Percentiles rank a stretch among this genome's conserved stretches.
Evolutionary conservation across 2,888 invertebrate species (phyloP).

Genomic region (Trichopria drosophilae): DNA sequence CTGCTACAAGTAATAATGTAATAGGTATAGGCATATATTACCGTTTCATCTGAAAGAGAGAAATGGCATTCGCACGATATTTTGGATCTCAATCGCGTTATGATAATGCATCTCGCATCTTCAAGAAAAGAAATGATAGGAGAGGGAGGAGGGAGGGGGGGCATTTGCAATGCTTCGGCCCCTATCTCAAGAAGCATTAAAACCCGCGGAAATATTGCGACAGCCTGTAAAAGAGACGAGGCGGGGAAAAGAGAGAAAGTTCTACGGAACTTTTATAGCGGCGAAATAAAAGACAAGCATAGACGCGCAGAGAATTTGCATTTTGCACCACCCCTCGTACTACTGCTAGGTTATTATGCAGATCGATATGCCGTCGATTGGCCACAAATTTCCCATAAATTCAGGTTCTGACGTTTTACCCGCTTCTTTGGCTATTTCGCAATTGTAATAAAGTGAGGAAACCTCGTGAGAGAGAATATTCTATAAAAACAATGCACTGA

Average conservation of each 20-base stretch:
- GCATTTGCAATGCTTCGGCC: no score
- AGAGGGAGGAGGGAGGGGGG: no score
- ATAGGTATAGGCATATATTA: no score
- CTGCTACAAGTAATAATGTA: no score
- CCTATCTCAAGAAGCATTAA: conserved; percentile 29
- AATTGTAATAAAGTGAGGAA: no score
- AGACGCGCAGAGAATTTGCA: conserved; percentile 44
- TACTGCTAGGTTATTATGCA: conserved; percentile 39
- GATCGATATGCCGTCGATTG: conserved; percentile 47
- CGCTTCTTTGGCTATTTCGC: conserved; percentile 4
- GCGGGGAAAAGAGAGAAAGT: conserved; percentile 27
- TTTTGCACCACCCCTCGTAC: conserved; percentile 30
- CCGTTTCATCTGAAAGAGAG: no score
- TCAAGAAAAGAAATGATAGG: no score
- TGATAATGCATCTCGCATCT: no score
- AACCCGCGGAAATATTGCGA: conserved; percentile 44
- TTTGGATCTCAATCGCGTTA: no score
- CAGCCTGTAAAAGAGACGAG: conserved; percentile 33
- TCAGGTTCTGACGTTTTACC: conserved; percentile 30
- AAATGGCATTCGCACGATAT: no score
- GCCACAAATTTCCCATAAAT: conserved; percentile 39
- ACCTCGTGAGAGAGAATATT: no score
- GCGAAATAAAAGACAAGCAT: conserved; percentile 46
- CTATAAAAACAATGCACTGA: no score
- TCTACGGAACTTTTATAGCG: conserved; percentile 43